Percentiles rank a stretch among this genome's conserved stretches.
Evolutionary conservation across 2,113 vertebrate species (phyloP).

Genomic region (Jaculus jaculus): DNA sequence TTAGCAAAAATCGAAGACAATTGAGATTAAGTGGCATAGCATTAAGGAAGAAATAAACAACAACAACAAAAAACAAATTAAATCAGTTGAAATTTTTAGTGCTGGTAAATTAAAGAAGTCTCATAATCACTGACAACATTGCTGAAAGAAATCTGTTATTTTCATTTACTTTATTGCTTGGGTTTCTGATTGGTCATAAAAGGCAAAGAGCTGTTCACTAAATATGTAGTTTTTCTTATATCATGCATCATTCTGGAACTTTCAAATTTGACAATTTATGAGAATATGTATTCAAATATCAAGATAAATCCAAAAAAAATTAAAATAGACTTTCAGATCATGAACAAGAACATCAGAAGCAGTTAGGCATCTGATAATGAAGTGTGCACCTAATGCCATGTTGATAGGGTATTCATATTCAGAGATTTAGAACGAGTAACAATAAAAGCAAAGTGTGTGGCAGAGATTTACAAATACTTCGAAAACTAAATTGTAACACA

Average conservation of each 20-base stretch:
- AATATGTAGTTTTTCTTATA: too few relatives aligned
- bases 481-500: too few relatives aligned
- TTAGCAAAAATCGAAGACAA: not conserved
- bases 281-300: not conserved
- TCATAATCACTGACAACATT: not conserved
- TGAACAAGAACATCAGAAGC: not conserved
- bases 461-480: too few relatives aligned
- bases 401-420: not conserved
- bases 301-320: not conserved
- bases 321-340: not conserved
- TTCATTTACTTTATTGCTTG: not conserved
- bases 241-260: too few relatives aligned
- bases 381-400: not conserved
- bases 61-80: too few relatives aligned
- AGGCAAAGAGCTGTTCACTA: not conserved
- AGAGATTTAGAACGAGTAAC: not conserved
- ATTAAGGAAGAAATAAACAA: not conserved
- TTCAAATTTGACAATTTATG: not conserved
- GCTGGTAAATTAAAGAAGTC: too few relatives aligned
- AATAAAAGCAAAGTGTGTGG: too few relatives aligned
- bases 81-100: not conserved
- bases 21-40: not conserved
- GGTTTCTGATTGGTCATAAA: conserved; percentile 15
- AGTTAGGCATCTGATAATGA: not conserved
- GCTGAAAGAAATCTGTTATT: not conserved